Evolutionary conservation across 1,140 invertebrate genomes (phyloP), one percentile per base, ranked within the genome.

Genomic region (Anastrepha obliqua): DNA sequence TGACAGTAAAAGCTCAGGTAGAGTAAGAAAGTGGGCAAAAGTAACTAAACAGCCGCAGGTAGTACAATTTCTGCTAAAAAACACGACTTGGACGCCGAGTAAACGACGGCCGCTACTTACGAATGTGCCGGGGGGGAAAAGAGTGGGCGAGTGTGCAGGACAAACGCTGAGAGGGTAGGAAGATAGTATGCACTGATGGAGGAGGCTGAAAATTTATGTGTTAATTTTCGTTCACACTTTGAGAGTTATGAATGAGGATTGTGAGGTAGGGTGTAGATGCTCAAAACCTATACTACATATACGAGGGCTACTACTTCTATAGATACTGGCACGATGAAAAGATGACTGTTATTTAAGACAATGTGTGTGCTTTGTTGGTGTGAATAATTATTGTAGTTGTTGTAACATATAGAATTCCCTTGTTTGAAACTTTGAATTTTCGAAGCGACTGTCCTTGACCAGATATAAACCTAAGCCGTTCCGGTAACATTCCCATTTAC

Each of bases 171-270:
- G 29, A 29, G 5, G 20, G 51, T 55, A 55, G 6, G 0, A 8
- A 55, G 6, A 2, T 55, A 55, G 51, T 55, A 55, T 55, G 11
- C 51, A 55, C 11, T 11, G 0, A 13, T 20, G 13, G 42, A 74
- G 67, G 44, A 85, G 81, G 86, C 47, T 70, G 64, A 90, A 91
- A 92, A 92, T 92, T 92, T 92, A 92, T 92, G 91, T 92, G 91
- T 92, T 92, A 92, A 92, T 92, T 92, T 92, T 88, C 90, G 92
- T 91, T 90, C 89, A 90, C 89, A 86, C 67, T 47, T 74, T 74
- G 42, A 13, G 7, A 5, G 67, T 42, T 42, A 44, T 47, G 20
- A 44, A 74, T 74, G 44, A 74, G 39, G 42, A 17, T 44, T 74
- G 29, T 29, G 29, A 44, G 67, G 11, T 47, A 11, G 7, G 17